phyloP scores from a whole-genome alignment of 2,113 vertebrate species.

The Nymphicus hollandicus region DNA sequence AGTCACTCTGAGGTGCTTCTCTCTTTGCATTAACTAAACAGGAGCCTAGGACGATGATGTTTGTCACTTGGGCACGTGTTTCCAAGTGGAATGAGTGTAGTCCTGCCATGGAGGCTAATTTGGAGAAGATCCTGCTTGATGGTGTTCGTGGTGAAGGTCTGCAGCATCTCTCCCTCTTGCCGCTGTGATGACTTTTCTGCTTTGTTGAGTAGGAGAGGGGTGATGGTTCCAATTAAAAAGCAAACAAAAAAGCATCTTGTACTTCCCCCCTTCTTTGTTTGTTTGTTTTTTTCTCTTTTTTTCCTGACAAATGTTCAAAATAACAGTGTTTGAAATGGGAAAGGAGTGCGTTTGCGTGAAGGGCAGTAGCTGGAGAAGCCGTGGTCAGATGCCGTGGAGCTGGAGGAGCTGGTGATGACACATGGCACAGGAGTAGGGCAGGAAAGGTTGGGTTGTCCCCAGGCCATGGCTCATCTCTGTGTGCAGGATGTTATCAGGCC shows the following conservation, averaged over 20 bases:
- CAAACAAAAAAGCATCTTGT: neutral
- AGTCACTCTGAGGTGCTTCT: neutral
- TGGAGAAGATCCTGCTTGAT: neutral
- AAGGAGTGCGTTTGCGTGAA: accelerated
- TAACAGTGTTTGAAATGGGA: neutral
- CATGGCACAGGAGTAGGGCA: neutral
- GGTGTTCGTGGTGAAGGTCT: neutral
- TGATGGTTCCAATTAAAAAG: constrained; percentile 42
- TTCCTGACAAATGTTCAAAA: neutral
- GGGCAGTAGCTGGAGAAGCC: neutral
- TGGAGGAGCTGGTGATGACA: neutral
- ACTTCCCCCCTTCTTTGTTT: neutral
- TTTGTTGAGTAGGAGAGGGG: neutral
- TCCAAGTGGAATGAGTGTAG: neutral
- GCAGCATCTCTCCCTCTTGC: neutral
- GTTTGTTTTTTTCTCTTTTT: neutral
- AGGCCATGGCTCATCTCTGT: neutral
- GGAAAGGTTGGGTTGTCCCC: neutral
- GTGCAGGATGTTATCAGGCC: neutral
- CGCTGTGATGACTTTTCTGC: neutral
- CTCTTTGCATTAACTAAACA: neutral
- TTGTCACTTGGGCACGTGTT: neutral
- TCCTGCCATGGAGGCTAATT: neutral
- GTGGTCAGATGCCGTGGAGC: neutral
- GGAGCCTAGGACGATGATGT: neutral